Conservation (phyloP, 2,888 invertebrate species). For the Drosophila picticornis region DNA sequence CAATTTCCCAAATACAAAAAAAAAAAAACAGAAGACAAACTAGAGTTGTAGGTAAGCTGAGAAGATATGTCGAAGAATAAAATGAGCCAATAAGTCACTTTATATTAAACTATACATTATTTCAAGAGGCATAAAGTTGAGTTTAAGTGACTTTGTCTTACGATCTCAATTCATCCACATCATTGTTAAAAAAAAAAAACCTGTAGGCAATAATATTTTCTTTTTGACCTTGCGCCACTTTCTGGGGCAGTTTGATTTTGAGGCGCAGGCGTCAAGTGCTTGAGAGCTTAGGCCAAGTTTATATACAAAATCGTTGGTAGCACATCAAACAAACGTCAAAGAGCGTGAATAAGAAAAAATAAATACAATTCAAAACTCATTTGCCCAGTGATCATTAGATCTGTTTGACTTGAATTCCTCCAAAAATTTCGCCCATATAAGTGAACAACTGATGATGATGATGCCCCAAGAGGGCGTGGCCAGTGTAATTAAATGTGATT, state of each 20-base stretch:
- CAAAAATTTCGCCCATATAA: conserved; percentile 54
- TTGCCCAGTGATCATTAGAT: conserved; percentile 58
- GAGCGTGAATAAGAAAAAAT: conserved; percentile 43
- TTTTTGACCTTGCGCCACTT: conserved; percentile 55
- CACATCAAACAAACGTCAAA: conserved; percentile 24
- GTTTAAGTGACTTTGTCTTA: background rate
- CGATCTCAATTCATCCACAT: background rate
- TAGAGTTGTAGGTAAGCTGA: background rate
- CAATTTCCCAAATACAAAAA: background rate
- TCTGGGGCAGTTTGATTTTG: background rate
- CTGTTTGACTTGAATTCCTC: conserved; percentile 63
- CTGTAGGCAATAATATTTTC: conserved; percentile 17
- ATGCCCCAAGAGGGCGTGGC: conserved; percentile 52
- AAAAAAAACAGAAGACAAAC: background rate
- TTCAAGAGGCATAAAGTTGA: background rate
- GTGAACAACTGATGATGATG: conserved; percentile 23
- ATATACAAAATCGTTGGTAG: conserved; percentile 26
- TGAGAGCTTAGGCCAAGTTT: conserved; percentile 1
- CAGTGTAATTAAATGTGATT: conserved; percentile 72
- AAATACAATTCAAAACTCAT: conserved; percentile 58
- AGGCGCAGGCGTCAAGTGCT: conserved; percentile 54
- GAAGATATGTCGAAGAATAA: background rate
- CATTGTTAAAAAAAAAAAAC: background rate
- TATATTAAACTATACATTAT: background rate
- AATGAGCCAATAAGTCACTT: background rate